These are phyloP conservation scores for Aurelia coerulea DNA, from an alignment of 30 jellyfish, hydroid and myxozoan species.

Conservation along the genomic window DNA sequence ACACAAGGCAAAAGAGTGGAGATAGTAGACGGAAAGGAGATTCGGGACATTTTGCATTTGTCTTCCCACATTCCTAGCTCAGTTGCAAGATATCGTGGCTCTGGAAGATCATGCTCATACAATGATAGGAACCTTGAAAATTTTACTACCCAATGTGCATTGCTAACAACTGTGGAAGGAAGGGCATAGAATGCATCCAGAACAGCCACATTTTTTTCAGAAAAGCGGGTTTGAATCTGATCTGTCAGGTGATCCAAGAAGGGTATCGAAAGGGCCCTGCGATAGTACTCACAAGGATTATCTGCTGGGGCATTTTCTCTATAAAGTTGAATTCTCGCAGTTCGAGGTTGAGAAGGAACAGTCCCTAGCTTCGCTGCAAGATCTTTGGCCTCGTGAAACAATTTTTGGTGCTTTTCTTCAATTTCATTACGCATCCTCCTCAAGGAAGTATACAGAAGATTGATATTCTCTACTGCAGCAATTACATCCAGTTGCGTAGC, in stretches of 20 bases:
- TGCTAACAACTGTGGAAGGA: conserved; percentile 6
- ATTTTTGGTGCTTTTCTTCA: neutral
- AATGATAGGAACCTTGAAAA: conserved; percentile 4
- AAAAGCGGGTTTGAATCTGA: conserved; percentile 42
- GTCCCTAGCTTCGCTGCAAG: conserved; percentile 41
- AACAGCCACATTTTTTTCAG: conserved; percentile 15
- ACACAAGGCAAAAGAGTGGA: conserved; percentile 27
- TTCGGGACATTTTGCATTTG: neutral
- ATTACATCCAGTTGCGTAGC: conserved; percentile 27
- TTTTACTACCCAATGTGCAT: conserved; percentile 13
- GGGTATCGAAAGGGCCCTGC: conserved; percentile 7
- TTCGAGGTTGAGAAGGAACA: conserved; percentile 45
- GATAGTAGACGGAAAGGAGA: neutral
- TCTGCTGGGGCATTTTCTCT: conserved; percentile 19
- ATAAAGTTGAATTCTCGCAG: conserved; percentile 4
- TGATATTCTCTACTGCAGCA: neutral
- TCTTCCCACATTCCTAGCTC: conserved; percentile 58
- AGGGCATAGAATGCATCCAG: conserved; percentile 22
- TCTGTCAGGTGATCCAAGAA: conserved; percentile 30
- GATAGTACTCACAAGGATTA: conserved; percentile 24
- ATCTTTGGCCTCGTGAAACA: conserved; percentile 11
- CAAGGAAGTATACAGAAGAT: conserved; percentile 11
- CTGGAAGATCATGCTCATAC: conserved; percentile 58
- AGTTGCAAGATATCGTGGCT: conserved; percentile 41
- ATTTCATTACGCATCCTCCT: conserved; percentile 8